Base-by-base conservation (phyloP, 1,140 invertebrate species). In the Dryas iulia region DNA sequence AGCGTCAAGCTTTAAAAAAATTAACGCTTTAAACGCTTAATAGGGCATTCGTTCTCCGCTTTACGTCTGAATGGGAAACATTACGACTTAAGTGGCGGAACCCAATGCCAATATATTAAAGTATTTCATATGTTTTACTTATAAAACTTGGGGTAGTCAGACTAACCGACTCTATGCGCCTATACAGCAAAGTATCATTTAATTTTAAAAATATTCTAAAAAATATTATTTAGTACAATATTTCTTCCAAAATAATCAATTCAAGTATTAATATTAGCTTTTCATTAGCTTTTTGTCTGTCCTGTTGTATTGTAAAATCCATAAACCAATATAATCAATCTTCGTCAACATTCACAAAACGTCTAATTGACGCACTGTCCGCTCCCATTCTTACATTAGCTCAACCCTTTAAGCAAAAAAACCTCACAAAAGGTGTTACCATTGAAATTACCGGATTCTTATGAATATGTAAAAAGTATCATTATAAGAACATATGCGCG, bases 401-500 rank as follows among this genome's bases (percentile, higher is more conserved):
- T 56, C 18, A 47, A 47, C 39, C 39, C 39, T 47, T 47, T 21
- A 71, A 52, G 71, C 54, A 82, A 85, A 83, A 81, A 83, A 82
- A 81, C 70, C 30, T 4, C 8, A 84, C 81, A 82, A 86, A 83
- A 82, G 81, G 73, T 80, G 77, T 77, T 82, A 73, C 79, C 73
- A 76, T 76, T 77, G 78, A 81, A 86, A 84, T 82, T 81, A 76
- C 72, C 72, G 80, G 73, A 76, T 77, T 81, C 62, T 75, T 78
- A 79, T 63, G 65, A 74, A 77, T 77, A 73, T 77, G 78, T 80
- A 73, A 79, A 75, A 74, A 79, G 79, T 79, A 81, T 73, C 74
- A 76, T 78, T 64, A 81, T 82, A 74, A 75, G 65, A 57, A 67
- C 76, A 77, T 77, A 77, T 81, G 75, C 78, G 75, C 62, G 75